Base-by-base conservation (phyloP, 2,113 vertebrate species). In the Willisornis vidua region DNA sequence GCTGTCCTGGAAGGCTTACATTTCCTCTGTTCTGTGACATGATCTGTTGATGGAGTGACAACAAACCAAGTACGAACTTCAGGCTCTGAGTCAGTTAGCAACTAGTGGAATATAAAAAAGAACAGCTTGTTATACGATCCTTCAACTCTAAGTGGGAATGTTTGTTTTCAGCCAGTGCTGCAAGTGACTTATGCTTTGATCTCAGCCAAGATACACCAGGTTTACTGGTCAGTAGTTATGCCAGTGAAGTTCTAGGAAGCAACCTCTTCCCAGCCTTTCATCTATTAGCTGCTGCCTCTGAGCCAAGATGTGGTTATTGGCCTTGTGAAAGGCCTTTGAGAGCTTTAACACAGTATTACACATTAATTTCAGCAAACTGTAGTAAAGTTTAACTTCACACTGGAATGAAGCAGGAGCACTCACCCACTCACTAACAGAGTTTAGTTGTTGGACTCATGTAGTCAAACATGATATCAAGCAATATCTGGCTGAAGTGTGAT, bases 21-120 rank as follows among this genome's bases (percentile, higher is more conserved):
- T 39, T 59, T 85, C 26, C 13, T 82, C 28, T 1, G 0, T 59
- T 79, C 28, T 82, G 48, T 0, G 0, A 35, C 59, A 59, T 3
- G 18, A 85, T 10, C 33, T 25, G 7, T 7, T 72, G 71, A 68
- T 52, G 29, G 20, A 82, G 52, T 68, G 52, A 59, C 9, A 54
- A 35, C 18, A 79, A 88, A 75, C 2, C 10, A 68, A 72, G 15
- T 20, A 55, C 0, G 1, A 72, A 52, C 41, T 79, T 88, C 48
- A 78, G 70, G n/a, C 43, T 91, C 52, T 4, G 1, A 70, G 61
- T 16, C 23, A 65, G 37, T 72, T 77, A 86, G 39, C 29, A 83
- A 58, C 67, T 49, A 73, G 46, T 54, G 51, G 49, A 48, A 52
- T n/a, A n/a, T 24, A 77, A 76, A 31, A 72, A 54, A 61, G 16